Evolutionary conservation across 35 echinoderm and acorn worm species (phyloP).

Genomic region (Acanthaster planci): DNA sequence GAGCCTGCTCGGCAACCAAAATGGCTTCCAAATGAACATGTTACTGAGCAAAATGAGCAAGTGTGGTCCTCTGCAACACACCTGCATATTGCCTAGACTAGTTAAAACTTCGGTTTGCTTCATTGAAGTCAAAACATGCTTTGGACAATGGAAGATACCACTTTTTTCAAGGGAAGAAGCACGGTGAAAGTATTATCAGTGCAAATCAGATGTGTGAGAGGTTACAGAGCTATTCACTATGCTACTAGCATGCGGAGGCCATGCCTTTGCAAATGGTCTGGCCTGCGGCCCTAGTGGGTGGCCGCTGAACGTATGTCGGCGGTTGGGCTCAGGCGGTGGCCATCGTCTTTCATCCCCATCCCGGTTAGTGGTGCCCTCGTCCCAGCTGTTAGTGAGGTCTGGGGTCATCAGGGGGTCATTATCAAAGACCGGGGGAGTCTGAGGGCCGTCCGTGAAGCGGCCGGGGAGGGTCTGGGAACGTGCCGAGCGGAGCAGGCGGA

Average conservation of each 20-base stretch:
- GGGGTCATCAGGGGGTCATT: background rate
- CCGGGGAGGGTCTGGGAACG: conserved; percentile 5
- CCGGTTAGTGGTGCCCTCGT: background rate
- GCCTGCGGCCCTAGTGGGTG: background rate
- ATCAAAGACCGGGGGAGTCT: background rate
- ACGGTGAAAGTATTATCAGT: background rate
- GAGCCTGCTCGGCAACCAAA: too few species aligned
- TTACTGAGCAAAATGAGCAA: too few species aligned
- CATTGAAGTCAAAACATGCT: too few species aligned
- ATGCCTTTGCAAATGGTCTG: conserved; percentile 10
- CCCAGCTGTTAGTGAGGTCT: conserved; percentile 8
- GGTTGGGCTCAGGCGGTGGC: background rate
- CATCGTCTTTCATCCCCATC: too few species aligned
- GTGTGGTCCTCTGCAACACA: too few species aligned
- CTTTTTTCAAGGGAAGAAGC: background rate
- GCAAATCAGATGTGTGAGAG: background rate
- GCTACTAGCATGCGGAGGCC: background rate
- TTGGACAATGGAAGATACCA: conserved; percentile 7
- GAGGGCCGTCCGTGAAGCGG: background rate
- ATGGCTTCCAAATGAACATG: too few species aligned
- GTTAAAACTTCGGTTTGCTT: too few species aligned
- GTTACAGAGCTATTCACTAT: background rate
- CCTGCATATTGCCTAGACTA: too few species aligned
- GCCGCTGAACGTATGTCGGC: background rate
- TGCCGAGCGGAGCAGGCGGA: background rate